phyloP scores from a whole-genome alignment of 1,140 invertebrate species.

The Temnothorax longispinosus region DNA sequence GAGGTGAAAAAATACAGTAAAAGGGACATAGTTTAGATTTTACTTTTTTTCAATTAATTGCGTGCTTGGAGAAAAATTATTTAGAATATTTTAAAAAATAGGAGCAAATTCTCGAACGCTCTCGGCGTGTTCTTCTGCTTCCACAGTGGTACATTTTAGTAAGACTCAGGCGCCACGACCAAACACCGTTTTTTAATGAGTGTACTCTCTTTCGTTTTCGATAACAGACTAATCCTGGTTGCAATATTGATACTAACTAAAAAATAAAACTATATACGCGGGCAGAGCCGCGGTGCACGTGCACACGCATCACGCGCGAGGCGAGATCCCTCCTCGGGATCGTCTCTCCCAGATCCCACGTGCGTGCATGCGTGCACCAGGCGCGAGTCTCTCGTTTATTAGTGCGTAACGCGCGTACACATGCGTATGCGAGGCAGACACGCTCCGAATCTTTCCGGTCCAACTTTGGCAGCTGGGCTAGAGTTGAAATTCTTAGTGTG shows the following conservation, averaged over 20 bases:
- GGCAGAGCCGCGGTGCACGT: constrained; percentile 60
- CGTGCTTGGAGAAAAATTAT: neutral
- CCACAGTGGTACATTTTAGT: constrained; percentile 78
- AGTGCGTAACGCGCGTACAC: constrained; percentile 54
- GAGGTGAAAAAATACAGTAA: neutral
- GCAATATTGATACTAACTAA: constrained; percentile 82
- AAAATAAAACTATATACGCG: constrained; percentile 50
- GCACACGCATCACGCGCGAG: constrained; percentile 52
- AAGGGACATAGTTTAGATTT: neutral
- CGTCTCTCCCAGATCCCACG: neutral
- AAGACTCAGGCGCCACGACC: constrained; percentile 81
- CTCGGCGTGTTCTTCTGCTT: neutral
- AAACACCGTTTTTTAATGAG: constrained; percentile 78
- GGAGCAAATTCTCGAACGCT: neutral
- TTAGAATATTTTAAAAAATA: neutral
- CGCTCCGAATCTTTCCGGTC: constrained; percentile 75
- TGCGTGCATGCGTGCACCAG: constrained; percentile 52
- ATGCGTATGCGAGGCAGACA: constrained; percentile 71
- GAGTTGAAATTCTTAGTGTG: constrained; percentile 84
- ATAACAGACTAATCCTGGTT: constrained; percentile 80
- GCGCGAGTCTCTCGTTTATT: constrained; percentile 43
- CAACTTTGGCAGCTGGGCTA: constrained; percentile 82
- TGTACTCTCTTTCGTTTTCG: constrained; percentile 74
- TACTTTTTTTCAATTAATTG: constrained; percentile 8
- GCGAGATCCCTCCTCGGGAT: neutral